These are phyloP conservation scores for Pangasius sanitwongsei DNA, from an alignment of 2,797 vertebrate genomes.

Conservation along the genomic window DNA sequence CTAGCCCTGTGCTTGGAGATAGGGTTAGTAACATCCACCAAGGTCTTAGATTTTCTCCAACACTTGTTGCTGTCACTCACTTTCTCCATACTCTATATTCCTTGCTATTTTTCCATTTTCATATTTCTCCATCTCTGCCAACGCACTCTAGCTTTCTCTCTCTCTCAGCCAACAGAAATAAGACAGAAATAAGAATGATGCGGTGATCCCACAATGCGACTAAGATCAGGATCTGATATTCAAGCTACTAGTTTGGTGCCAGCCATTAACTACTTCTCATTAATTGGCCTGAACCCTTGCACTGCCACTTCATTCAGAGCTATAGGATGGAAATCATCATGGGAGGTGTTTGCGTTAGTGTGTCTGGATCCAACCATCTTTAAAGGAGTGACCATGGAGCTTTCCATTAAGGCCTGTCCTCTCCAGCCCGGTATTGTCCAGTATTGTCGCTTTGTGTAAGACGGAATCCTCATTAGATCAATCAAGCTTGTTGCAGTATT, in stretches of 20 bases:
- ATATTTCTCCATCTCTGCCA: conserved; percentile 51
- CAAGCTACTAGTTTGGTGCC: conserved; percentile 69
- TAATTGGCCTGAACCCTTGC: conserved; percentile 64
- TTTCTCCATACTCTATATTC: conserved; percentile 26
- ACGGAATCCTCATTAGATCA: conserved; percentile 78
- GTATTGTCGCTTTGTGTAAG: conserved; percentile 66
- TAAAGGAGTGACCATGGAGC: conserved; percentile 72
- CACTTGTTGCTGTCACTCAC: conserved; percentile 64
- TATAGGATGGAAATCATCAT: conserved; percentile 64
- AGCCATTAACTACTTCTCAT: conserved; percentile 70
- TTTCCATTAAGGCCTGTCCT: conserved; percentile 78
- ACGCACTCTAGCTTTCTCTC: conserved; percentile 48
- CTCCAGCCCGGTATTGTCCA: conserved; percentile 72
- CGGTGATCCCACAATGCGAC: conserved; percentile 74
- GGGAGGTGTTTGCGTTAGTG: conserved; percentile 53
- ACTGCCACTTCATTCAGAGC: conserved; percentile 75
- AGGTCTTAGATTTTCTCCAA: conserved; percentile 62
- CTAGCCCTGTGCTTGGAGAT: conserved; percentile 60
- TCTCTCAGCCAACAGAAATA: conserved; percentile 72
- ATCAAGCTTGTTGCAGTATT: conserved; percentile 73
- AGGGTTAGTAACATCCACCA: conserved; percentile 64
- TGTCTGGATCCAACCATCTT: conserved; percentile 69
- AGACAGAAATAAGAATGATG: conserved; percentile 65
- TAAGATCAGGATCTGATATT: conserved; percentile 75
- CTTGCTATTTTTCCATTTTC: conserved; percentile 47